Percentiles rank a stretch among this genome's conserved stretches.
phyloP scores from a whole-genome alignment of 2,113 vertebrate species.

The Tychaedon coryphoeus region DNA sequence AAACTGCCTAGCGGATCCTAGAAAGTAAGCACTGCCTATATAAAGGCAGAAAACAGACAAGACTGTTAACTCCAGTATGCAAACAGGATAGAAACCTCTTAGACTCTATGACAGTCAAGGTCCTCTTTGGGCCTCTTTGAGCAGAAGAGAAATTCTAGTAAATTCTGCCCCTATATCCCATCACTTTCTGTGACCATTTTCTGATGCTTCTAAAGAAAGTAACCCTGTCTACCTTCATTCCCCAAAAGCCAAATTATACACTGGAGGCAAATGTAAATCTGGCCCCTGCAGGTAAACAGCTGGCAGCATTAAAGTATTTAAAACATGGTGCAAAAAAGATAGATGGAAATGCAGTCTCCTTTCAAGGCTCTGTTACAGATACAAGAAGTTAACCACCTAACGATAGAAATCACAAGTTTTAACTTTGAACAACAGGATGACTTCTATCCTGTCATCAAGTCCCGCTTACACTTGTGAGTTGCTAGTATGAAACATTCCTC shows the following conservation, averaged over 20 bases:
- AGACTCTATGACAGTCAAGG: not conserved
- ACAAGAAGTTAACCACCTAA: not conserved
- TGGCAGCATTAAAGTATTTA: constrained; percentile 49
- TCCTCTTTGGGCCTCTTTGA: not conserved
- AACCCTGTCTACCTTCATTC: not conserved
- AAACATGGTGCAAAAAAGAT: not conserved
- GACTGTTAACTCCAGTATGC: not conserved
- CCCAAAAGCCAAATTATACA: not conserved
- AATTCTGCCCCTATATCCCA: not conserved
- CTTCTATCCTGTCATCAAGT: not conserved
- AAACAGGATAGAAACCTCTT: not conserved
- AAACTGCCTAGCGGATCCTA: not conserved
- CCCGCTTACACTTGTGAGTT: not conserved
- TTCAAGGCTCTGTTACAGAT: constrained; percentile 1
- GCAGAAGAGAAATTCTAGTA: not conserved
- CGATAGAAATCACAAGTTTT: constrained; percentile 25
- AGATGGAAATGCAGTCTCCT: constrained; percentile 28
- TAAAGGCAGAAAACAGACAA: not conserved
- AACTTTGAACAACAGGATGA: not conserved
- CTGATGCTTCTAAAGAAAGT: constrained; percentile 7
- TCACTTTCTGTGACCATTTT: not conserved
- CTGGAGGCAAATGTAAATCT: constrained; percentile 37
- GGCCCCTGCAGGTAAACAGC: constrained; percentile 50
- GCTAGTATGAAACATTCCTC: not conserved
- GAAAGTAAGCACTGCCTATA: not conserved